Conservation (phyloP, 2,797 vertebrate genomes). For the Moxostoma hubbsi region DNA sequence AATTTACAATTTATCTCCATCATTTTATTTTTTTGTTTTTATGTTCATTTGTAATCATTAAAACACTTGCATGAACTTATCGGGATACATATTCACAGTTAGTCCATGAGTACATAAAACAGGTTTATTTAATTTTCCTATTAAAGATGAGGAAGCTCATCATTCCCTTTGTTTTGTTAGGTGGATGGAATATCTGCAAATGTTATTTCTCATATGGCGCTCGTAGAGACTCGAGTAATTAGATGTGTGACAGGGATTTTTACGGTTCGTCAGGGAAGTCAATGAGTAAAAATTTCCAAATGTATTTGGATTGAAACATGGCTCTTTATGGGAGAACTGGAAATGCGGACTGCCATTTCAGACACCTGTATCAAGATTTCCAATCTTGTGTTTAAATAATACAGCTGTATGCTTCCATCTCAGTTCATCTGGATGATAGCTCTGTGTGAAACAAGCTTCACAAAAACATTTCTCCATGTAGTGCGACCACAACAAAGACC, state of each 20-base stretch:
- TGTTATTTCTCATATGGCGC: constrained; percentile 45
- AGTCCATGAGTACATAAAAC: constrained; percentile 12
- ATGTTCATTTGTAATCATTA: background rate
- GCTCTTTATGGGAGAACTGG: constrained; percentile 15
- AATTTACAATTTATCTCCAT: background rate
- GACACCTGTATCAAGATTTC: constrained; percentile 48
- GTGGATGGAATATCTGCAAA: constrained; percentile 50
- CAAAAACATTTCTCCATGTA: constrained; percentile 37
- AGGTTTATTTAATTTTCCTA: constrained; percentile 36
- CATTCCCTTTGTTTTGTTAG: constrained; percentile 43
- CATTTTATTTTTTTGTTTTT: background rate
- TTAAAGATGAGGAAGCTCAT: constrained; percentile 45
- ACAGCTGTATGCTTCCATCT: constrained; percentile 40
- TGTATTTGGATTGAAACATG: constrained; percentile 32
- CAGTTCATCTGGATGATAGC: constrained; percentile 34
- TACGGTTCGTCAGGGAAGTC: constrained; percentile 33
- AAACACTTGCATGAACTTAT: background rate
- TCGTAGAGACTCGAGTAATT: constrained; percentile 40
- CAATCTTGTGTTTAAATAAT: constrained; percentile 39
- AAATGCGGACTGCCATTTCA: constrained; percentile 29
- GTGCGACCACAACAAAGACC: constrained; percentile 53
- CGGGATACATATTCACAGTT: constrained; percentile 21
- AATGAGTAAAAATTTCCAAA: constrained; percentile 41
- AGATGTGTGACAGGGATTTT: constrained; percentile 41
- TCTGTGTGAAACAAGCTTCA: constrained; percentile 29